Conservation (phyloP, 2,888 invertebrate species). For the Lamellibrachia columna region DNA sequence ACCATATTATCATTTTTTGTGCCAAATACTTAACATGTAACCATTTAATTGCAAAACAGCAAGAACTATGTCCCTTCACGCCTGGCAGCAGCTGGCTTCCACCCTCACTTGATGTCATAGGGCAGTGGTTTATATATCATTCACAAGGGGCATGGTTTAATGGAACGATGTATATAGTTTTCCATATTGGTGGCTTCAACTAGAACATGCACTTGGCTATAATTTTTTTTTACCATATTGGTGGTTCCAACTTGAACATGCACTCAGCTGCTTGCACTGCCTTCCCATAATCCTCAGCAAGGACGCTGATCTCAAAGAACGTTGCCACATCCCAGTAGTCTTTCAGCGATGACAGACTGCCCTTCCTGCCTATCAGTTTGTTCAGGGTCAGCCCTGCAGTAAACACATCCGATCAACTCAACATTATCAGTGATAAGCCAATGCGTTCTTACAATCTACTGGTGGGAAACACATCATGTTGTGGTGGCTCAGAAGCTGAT, state of each 20-base stretch:
- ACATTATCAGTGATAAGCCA: background rate
- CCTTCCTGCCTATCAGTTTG: slow-evolving; percentile 97
- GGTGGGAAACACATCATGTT: background rate
- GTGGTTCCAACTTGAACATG: slow-evolving; percentile 71
- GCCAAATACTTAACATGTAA: no score
- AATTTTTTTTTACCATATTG: slow-evolving; percentile 65
- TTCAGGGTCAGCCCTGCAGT: slow-evolving; percentile 87
- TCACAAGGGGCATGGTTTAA: no score
- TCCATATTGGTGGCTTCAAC: slow-evolving; percentile 70
- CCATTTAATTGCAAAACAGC: no score
- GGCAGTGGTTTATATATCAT: no score
- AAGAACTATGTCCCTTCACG: no score
- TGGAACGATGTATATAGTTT: slow-evolving; percentile 24
- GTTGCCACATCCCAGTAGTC: slow-evolving; percentile 99
- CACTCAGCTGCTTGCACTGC: slow-evolving; percentile 90
- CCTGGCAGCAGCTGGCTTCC: no score
- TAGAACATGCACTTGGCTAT: slow-evolving; percentile 74
- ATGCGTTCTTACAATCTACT: background rate
- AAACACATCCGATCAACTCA: slow-evolving; percentile 26
- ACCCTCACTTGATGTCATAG: no score
- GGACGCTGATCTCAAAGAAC: slow-evolving; percentile 96
- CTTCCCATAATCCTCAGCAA: slow-evolving; percentile 96
- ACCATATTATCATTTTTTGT: no score
- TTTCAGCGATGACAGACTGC: slow-evolving; percentile 87
- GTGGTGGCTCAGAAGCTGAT: no score